phyloP scores from a whole-genome alignment of 2,113 vertebrate genomes.

The Lethenteron reissneri region DNA sequence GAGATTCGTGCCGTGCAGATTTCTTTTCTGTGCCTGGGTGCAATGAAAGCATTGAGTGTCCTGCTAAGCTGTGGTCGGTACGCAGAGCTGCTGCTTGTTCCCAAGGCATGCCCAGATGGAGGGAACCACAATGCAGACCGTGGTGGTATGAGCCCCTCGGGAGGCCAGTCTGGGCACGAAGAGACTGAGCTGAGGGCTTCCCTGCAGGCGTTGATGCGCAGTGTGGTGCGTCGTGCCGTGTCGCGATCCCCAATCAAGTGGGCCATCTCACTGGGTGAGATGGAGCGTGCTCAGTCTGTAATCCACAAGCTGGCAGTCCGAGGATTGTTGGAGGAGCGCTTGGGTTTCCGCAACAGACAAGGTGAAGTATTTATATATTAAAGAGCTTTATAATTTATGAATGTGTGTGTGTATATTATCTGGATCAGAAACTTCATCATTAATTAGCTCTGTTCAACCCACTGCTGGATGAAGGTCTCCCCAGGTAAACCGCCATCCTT shows the following conservation, averaged over 20 bases:
- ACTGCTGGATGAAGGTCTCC: no score
- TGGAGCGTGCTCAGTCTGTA: not conserved
- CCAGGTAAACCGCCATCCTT: no score
- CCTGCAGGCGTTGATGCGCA: slow-evolving; percentile 1
- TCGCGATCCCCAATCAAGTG: slow-evolving; percentile 5
- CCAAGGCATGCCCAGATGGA: not conserved
- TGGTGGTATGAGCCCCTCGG: not conserved
- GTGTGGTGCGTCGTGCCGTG: slow-evolving; percentile 4
- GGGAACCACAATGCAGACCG: slow-evolving; percentile 5
- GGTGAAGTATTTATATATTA: no score
- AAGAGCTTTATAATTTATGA: no score
- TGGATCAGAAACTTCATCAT: no score
- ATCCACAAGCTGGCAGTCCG: slow-evolving; percentile 2
- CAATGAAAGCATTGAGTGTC: slow-evolving; percentile 1
- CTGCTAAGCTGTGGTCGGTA: not conserved
- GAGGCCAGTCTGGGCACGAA: not conserved
- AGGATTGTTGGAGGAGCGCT: not conserved
- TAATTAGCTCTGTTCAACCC: no score
- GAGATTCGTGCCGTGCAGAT: slow-evolving; percentile 1
- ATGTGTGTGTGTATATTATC: no score
- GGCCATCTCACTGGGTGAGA: slow-evolving; percentile 3
- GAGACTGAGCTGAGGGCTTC: not conserved
- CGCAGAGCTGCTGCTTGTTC: slow-evolving; percentile 5
- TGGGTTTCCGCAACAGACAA: not conserved
- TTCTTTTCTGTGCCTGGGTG: not conserved